These are phyloP conservation scores for Rhingia campestris DNA, from an alignment of 2,888 invertebrate species.

Conservation along the genomic window DNA sequence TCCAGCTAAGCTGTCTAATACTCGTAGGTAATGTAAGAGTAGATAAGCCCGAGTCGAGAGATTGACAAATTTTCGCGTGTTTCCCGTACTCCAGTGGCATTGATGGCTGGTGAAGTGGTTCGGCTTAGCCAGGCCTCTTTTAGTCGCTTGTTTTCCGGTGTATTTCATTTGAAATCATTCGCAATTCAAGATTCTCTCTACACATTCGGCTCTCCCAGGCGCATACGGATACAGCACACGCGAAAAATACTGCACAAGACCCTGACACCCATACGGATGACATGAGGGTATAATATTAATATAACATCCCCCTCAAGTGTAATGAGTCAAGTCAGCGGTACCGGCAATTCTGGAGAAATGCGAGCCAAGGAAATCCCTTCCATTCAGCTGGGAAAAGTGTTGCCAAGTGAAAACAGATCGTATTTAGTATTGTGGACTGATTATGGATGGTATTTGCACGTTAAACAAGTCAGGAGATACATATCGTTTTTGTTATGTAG, in stretches of 20 bases:
- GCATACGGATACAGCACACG: slow-evolving; percentile 16
- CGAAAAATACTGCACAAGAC: slow-evolving; percentile 33
- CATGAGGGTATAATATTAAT: slow-evolving; percentile 22
- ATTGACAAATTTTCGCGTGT: slow-evolving; percentile 33
- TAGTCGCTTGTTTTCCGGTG: slow-evolving; percentile 52
- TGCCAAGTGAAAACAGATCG: slow-evolving; percentile 26
- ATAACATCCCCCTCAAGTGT: slow-evolving; percentile 48
- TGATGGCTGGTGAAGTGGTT: background rate
- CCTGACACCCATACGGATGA: slow-evolving; percentile 43
- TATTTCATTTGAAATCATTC: slow-evolving; percentile 34
- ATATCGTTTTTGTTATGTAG: too few species aligned
- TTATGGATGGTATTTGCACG: background rate
- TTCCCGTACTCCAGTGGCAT: background rate
- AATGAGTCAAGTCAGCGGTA: slow-evolving; percentile 24
- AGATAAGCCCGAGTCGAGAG: slow-evolving; percentile 29
- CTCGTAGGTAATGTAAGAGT: background rate
- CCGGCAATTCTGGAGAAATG: slow-evolving; percentile 22
- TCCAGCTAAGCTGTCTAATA: slow-evolving; percentile 29
- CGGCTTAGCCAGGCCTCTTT: background rate
- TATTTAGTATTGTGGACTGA: background rate
- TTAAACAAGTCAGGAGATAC: too few species aligned
- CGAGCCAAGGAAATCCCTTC: background rate
- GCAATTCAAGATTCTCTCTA: slow-evolving; percentile 39
- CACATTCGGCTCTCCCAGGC: slow-evolving; percentile 24
- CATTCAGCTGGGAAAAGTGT: slow-evolving; percentile 36